phyloP scores from a whole-genome alignment of 2,888 invertebrate genomes.

The Colletes collaris region DNA sequence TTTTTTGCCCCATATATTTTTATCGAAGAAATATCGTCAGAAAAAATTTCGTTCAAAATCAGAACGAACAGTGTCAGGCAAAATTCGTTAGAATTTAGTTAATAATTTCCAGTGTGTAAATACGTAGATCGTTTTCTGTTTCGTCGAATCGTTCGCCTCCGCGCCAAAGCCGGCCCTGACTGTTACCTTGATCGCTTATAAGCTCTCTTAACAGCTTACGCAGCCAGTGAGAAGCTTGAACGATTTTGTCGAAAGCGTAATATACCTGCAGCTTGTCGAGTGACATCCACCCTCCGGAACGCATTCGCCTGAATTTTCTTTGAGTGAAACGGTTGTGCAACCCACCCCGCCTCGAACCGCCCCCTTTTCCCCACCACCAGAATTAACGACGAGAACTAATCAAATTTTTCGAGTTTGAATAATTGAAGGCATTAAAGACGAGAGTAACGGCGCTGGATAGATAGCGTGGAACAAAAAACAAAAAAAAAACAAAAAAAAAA shows the following conservation, averaged over 20 bases:
- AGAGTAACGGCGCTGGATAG: neutral
- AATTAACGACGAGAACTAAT: neutral
- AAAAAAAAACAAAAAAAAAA: too few relatives aligned
- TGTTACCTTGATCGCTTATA: constrained; percentile 39
- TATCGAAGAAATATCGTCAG: too few relatives aligned
- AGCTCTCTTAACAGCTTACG: constrained; percentile 47
- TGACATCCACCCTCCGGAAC: constrained; percentile 4
- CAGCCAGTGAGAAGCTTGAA: constrained; percentile 47
- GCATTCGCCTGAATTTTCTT: constrained; percentile 3
- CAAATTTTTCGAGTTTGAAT: neutral
- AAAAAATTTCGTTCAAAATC: too few relatives aligned
- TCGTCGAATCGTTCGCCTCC: neutral
- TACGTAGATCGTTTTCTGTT: neutral
- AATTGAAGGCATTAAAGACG: neutral
- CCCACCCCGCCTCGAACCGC: too few relatives aligned
- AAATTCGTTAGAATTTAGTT: too few relatives aligned
- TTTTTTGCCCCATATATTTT: too few relatives aligned
- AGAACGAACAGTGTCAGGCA: too few relatives aligned
- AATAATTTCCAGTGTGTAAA: too few relatives aligned
- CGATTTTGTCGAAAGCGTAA: constrained; percentile 20
- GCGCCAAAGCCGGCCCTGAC: neutral
- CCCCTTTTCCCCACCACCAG: too few relatives aligned
- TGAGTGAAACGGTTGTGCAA: too few relatives aligned
- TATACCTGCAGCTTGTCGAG: constrained; percentile 30
- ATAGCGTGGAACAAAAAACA: neutral